These are phyloP conservation scores for Orbicella faveolata DNA, from an alignment of 64 coral and sea anemone genomes.

Conservation along the genomic window DNA sequence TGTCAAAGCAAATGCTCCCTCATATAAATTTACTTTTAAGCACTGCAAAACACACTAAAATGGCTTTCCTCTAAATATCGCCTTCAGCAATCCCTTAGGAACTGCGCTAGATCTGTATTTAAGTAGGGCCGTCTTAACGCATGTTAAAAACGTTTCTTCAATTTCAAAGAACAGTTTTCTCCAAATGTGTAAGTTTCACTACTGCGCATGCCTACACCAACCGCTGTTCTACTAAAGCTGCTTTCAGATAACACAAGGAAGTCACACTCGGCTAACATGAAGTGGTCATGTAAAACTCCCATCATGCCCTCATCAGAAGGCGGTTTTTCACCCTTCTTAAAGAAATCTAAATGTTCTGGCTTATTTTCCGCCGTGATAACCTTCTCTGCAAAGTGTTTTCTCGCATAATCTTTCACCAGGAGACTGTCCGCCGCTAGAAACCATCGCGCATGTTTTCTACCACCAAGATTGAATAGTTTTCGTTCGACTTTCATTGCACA, in stretches of 20 bases:
- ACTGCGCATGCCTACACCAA: slow-evolving; percentile 24
- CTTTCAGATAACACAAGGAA: slow-evolving; percentile 43
- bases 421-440: slow-evolving; percentile 46
- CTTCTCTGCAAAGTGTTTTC: slow-evolving; percentile 15
- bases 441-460: not conserved
- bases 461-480: not conserved
- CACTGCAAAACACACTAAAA: no score
- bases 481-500: slow-evolving; percentile 40
- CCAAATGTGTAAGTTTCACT: slow-evolving; percentile 5
- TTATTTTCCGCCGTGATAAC: slow-evolving; percentile 8
- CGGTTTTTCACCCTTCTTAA: not conserved
- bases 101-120: no score
- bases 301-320: slow-evolving; percentile 19
- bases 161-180: slow-evolving; percentile 22
- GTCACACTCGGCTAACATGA: slow-evolving; percentile 39
- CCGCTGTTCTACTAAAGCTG: slow-evolving; percentile 40
- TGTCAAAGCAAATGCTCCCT: no score
- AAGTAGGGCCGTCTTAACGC: no score
- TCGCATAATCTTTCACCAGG: slow-evolving; percentile 19
- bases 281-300: slow-evolving; percentile 43
- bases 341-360: slow-evolving; percentile 30
- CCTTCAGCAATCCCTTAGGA: no score
- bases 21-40: no score
- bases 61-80: no score
- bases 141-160: not conserved